Evolutionary conservation across 2,113 vertebrate genomes (phyloP).

Genomic region (Gopherus evgoodei): DNA sequence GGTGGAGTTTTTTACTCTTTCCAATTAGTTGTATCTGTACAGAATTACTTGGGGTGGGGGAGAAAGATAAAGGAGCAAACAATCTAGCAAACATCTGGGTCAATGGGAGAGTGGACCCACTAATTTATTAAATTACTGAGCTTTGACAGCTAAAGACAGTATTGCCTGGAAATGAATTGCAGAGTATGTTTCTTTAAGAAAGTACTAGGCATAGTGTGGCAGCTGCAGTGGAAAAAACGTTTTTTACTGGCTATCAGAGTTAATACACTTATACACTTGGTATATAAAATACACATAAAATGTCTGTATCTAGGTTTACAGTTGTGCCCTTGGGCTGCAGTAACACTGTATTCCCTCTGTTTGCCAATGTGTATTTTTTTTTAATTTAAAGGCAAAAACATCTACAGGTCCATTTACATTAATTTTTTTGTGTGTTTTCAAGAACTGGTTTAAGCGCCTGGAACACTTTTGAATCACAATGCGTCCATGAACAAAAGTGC

Average conservation of each 20-base stretch:
- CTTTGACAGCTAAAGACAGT: background rate
- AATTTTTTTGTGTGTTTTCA: background rate
- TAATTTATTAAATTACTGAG: background rate
- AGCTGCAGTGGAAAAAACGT: background rate
- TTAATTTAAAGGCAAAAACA: background rate
- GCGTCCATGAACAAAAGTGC: background rate
- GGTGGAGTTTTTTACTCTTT: accelerated
- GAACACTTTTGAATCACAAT: background rate
- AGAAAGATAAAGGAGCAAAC: background rate
- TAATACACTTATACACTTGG: background rate
- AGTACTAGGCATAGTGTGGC: background rate
- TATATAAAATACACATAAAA: slow-evolving; percentile 1
- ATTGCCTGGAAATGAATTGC: background rate
- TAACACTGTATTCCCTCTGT: background rate
- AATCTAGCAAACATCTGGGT: background rate
- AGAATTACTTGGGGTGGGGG: background rate
- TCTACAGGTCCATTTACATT: background rate
- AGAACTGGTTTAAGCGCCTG: background rate
- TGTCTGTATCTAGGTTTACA: background rate
- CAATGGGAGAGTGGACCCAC: background rate
- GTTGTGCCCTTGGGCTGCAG: background rate
- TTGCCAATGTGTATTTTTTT: background rate
- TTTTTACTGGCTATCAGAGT: background rate
- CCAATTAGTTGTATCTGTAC: background rate
- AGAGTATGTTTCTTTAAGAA: background rate